Conservation (phyloP, 2,113 vertebrate genomes). For the Pelecanoides urinatrix region DNA sequence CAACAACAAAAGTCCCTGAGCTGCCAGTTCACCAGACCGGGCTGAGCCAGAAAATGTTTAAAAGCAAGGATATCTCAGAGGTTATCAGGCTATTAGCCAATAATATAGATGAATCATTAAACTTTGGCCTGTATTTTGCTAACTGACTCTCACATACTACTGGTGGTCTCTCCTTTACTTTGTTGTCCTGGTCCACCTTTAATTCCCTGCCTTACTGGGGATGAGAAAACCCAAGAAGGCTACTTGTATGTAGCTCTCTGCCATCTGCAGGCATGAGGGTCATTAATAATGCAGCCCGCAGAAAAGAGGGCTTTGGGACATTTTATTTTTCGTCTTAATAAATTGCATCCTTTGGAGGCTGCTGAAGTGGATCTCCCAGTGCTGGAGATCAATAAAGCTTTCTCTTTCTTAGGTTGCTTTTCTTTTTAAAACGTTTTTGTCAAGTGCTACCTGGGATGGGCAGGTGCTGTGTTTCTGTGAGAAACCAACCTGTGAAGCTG, state of each 20-base stretch:
- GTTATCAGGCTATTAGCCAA: background rate
- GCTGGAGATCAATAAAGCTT: background rate
- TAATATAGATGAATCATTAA: background rate
- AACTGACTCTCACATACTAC: rapidly evolving
- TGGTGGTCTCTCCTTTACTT: background rate
- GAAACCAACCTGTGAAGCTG: background rate
- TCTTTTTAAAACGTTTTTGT: background rate
- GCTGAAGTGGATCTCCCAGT: background rate
- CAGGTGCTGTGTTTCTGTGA: background rate
- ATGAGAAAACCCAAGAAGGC: background rate
- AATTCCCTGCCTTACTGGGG: background rate
- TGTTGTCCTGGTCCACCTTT: background rate
- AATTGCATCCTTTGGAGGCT: background rate
- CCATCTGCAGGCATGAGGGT: background rate
- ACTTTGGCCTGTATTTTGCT: background rate
- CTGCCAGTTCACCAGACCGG: background rate
- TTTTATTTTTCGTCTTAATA: background rate
- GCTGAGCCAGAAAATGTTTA: background rate
- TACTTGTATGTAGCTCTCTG: background rate
- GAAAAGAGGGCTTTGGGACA: conserved; percentile 7
- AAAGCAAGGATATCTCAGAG: background rate
- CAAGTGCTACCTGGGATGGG: background rate
- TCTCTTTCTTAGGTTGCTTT: background rate
- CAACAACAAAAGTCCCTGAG: background rate
- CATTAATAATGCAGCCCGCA: background rate